A percentile compares a stretch with the other conserved stretches of the same genome.
phyloP scores from a whole-genome alignment of 2,888 invertebrate genomes.

The Mactromeris polynyma region DNA sequence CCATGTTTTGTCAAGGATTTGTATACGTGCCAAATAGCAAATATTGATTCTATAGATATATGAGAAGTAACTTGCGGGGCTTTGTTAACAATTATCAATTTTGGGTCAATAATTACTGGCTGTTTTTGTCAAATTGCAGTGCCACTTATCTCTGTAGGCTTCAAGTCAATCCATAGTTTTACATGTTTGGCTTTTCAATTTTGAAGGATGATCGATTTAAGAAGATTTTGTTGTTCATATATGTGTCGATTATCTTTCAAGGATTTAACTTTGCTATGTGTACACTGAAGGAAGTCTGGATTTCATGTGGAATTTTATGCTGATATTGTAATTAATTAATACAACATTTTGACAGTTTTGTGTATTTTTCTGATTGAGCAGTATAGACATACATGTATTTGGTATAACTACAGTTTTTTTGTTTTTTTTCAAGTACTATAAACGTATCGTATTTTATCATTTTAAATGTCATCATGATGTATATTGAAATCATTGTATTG shows the following conservation, averaged over 20 bases:
- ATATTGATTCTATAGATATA: constrained; percentile 48
- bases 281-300: background rate
- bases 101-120: constrained; percentile 39
- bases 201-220: background rate
- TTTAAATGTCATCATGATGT: too few species aligned
- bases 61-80: constrained; percentile 35
- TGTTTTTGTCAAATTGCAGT: constrained; percentile 12
- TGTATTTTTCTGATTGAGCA: background rate
- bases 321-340: background rate
- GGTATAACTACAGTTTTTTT: too few species aligned
- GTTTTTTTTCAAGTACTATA: too few species aligned
- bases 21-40: constrained; percentile 38
- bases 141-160: background rate
- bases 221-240: background rate
- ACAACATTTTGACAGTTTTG: background rate
- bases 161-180: background rate
- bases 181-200: background rate
- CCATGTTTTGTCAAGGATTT: constrained; percentile 19
- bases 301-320: background rate
- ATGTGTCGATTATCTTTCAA: background rate
- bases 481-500: too few species aligned
- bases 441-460: too few species aligned
- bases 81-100: constrained; percentile 50
- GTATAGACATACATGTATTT: background rate
- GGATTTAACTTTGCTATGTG: constrained; percentile 10